A percentile compares a stretch with the other conserved stretches of the same genome.
phyloP scores from a whole-genome alignment of 2,888 invertebrate species.

The Caenorhabditis wallacei region DNA sequence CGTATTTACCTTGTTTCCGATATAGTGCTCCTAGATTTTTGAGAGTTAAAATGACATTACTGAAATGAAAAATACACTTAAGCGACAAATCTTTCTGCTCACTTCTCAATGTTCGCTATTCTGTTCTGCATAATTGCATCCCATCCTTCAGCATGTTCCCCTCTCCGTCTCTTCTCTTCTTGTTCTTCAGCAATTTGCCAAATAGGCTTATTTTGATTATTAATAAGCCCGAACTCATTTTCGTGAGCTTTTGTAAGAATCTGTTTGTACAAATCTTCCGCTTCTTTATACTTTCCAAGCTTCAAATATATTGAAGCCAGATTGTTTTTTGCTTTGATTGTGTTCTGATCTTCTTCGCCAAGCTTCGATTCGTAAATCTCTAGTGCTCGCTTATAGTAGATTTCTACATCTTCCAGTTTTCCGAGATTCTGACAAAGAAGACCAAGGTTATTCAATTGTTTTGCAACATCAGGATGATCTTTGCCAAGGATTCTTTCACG shows the following conservation, averaged over 20 bases:
- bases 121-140: background rate
- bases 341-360: slow-evolving; percentile 97
- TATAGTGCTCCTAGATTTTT: slow-evolving; percentile 99
- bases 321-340: slow-evolving; percentile 99
- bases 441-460: slow-evolving; percentile 98
- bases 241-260: slow-evolving; percentile 95
- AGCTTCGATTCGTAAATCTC: slow-evolving; percentile 98
- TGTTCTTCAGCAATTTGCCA: slow-evolving; percentile 93
- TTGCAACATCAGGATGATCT: slow-evolving; percentile 99
- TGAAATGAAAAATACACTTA: slow-evolving; percentile 83
- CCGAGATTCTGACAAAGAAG: slow-evolving; percentile 99
- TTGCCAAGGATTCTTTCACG: slow-evolving; percentile 96
- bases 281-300: slow-evolving; percentile 97
- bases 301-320: slow-evolving; percentile 98
- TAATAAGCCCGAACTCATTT: slow-evolving; percentile 88
- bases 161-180: slow-evolving; percentile 92
- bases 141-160: slow-evolving; percentile 14
- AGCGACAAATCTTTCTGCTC: background rate
- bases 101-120: slow-evolving; percentile 90
- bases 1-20: slow-evolving; percentile 98
- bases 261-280: slow-evolving; percentile 96
- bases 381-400: slow-evolving; percentile 86
- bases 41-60: slow-evolving; percentile 93
- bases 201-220: slow-evolving; percentile 92
- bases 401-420: slow-evolving; percentile 94